Evolutionary conservation across 2,888 invertebrate species (phyloP), one percentile per base, ranked within the genome.

Genomic region (Platycheirus rosarum): DNA sequence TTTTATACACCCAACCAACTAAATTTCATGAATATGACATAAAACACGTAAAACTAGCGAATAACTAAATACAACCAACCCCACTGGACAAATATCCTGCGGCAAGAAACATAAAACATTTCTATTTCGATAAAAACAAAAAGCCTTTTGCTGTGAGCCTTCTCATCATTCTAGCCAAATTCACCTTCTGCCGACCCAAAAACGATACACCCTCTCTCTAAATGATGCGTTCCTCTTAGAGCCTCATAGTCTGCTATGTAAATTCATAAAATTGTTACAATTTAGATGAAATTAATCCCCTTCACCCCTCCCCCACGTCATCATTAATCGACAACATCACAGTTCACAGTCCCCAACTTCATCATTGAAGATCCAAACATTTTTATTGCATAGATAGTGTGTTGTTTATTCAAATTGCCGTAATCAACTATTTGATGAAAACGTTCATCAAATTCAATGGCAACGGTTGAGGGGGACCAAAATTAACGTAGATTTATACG

Each of bases 121-220:
- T 77, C 71, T 77, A 82, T 73, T 77, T 82, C 71, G 66, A 82
- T 82, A 82, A 77, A 60, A 76, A 77, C 68, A 73, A 77, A 73
- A 77, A 73, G 73, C 63, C 48, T 69, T 44, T 46, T 37, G 14
- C 51, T 51, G 1, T 16, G n/a, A n/a, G n/a, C n/a, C 1, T 57
- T 35, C 35, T 3, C 35, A 35, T 35, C 35, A 2, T 42, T 7
- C 1, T n/a, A n/a, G n/a, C n/a, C n/a, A n/a, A n/a, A 14, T 2
- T 9, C 7, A 23, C 23, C 23, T 32, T 4, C 2, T 6, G 3
- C 20, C 14, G 4, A 1, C 1, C 29, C 29, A 6, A 7, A 32
- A 32, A 32, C 8, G 29, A 32, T 32, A 32, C 8, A 32, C 29
- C 4, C 8, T 8, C 29, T 32, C 29, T n/a, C 5, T 32, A 1